phyloP scores from a whole-genome alignment of 1,140 invertebrate genomes.

The Pseudomyrmex dendroicus region DNA sequence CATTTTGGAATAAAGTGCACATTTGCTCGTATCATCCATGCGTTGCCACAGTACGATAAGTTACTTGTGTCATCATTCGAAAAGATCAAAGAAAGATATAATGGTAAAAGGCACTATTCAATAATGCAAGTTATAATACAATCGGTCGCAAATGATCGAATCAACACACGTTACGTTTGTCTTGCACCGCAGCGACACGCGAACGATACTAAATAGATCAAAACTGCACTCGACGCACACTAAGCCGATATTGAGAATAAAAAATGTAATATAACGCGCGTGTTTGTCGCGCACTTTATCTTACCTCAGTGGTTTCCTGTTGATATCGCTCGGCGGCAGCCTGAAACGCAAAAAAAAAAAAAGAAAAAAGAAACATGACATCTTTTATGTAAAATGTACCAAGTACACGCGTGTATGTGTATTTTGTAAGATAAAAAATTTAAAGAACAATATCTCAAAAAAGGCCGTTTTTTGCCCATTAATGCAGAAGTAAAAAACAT shows the following conservation, averaged over 20 bases:
- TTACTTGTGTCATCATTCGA: not conserved
- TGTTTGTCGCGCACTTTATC: slow-evolving; percentile 71
- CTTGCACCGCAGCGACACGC: slow-evolving; percentile 9
- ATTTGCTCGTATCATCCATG: not conserved
- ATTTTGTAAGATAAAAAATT: too few species aligned
- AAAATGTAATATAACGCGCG: slow-evolving; percentile 19
- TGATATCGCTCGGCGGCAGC: slow-evolving; percentile 76
- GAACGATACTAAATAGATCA: slow-evolving; percentile 57
- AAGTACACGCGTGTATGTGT: too few species aligned
- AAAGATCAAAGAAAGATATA: too few species aligned
- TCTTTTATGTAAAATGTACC: slow-evolving; percentile 32
- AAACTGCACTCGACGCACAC: slow-evolving; percentile 1
- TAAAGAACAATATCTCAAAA: too few species aligned
- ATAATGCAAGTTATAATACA: not conserved
- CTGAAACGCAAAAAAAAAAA: slow-evolving; percentile 73
- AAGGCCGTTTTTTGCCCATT: too few species aligned
- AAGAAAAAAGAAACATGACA: slow-evolving; percentile 63
- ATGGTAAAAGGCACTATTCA: not conserved
- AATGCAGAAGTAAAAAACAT: too few species aligned
- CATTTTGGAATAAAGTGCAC: slow-evolving; percentile 16
- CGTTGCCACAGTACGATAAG: too few species aligned
- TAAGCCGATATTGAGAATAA: slow-evolving; percentile 48
- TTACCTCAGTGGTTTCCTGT: slow-evolving; percentile 81
- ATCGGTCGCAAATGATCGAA: not conserved
- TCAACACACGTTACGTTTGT: not conserved